Conservation (phyloP, 2,113 vertebrate genomes). For the Anser cygnoides region DNA sequence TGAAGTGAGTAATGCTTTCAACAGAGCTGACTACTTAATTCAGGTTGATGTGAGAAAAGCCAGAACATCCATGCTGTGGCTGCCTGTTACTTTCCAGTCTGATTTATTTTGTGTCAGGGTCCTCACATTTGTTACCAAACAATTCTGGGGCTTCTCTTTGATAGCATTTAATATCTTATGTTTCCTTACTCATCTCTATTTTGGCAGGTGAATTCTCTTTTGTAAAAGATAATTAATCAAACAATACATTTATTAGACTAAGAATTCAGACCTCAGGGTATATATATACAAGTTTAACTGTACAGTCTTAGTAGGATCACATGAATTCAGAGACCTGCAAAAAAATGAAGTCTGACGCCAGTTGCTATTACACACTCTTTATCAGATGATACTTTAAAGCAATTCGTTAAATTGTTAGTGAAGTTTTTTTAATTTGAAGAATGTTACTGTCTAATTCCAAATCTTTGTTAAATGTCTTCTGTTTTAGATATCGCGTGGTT, state of each 20-base stretch:
- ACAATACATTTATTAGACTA: neutral
- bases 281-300: neutral
- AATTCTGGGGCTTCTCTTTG: neutral
- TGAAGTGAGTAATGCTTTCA: neutral
- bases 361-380: neutral
- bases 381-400: neutral
- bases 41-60: neutral
- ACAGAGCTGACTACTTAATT: neutral
- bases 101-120: neutral
- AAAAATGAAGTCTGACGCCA: neutral
- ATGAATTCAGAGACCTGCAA: neutral
- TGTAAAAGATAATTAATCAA: neutral
- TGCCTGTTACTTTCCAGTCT: neutral
- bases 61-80: neutral
- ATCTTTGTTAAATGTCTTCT: neutral
- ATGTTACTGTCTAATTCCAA: neutral
- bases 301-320: neutral
- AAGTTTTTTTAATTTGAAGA: neutral
- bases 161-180: neutral
- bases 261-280: neutral
- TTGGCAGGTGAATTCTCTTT: neutral
- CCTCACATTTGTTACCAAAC: neutral
- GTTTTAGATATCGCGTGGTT: slow-evolving; percentile 57
- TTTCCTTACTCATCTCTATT: neutral
- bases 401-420: neutral